Base-by-base conservation (phyloP, 2,888 invertebrate species). In the Listrodromus nycthemerus region DNA sequence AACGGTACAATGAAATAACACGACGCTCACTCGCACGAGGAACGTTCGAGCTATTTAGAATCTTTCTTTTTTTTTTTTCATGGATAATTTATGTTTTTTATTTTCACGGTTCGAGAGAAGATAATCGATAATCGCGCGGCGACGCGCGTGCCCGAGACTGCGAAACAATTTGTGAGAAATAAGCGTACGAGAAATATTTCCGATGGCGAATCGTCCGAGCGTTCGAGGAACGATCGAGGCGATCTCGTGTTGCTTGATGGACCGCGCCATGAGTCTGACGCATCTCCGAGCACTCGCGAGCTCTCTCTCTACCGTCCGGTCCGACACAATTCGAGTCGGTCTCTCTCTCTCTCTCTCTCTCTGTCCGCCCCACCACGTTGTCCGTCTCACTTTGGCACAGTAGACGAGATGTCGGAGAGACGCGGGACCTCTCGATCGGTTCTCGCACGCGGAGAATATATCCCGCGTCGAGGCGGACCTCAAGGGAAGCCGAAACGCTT, bases 401-500 rank as follows among this genome's bases (percentile, higher is more conserved):
- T 74, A 74, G 73, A 74, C 73, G 61, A 61, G 61, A 45, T 63
- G 63, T 10, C 61, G 48, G 41, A 27, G 61, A 73, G 73, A 61
- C 73, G 16, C 27, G 19, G 52, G 73, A n/a, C 27, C 27, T 41
- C 45, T 74, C 74, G 61, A 63, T 63, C 48, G 45, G 61, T 63
- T 69, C 74, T 85, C 82, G 73, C 73, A 73, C 73, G 55, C 70
- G 81, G 83, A 41, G 81, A 76, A 63, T 61, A 55, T 24, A 61
- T 58, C 69, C 69, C 55, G 61, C 30, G 55, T 77, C 69, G 55
- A 58, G 48, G 55, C 41, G 41, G 69, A 81, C 82, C 41, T 78
- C 70, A 70, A 83, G 74, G 82, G 84, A 78, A 80, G 83, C 86
- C 82, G 80, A 85, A 83, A 85, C 86, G 87, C 85, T 86, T 85